Conservation (phyloP, 1,140 invertebrate genomes). For the Euglossa dilemma region DNA sequence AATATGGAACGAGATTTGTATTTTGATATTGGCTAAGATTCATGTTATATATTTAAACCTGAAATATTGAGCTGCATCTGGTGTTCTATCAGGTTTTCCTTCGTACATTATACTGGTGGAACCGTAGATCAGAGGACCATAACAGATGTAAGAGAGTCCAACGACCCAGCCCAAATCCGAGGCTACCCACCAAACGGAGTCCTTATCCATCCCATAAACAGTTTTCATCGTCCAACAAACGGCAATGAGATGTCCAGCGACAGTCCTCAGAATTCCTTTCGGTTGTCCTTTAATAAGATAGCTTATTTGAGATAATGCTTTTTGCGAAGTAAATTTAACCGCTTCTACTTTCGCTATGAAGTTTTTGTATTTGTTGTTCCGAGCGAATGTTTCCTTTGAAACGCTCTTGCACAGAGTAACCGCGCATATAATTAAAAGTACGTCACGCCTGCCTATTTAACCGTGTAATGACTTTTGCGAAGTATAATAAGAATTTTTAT, state of each 20-base stretch:
- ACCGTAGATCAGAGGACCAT: slow-evolving; percentile 92
- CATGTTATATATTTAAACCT: slow-evolving; percentile 81
- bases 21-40: not conserved
- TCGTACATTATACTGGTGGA: slow-evolving; percentile 95
- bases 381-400: not conserved
- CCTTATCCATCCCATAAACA: slow-evolving; percentile 91
- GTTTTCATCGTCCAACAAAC: slow-evolving; percentile 92
- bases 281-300: slow-evolving; percentile 85
- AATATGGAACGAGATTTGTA: too few relatives aligned
- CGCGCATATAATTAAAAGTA: not conserved
- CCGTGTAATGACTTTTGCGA: not conserved
- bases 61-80: slow-evolving; percentile 95
- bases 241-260: slow-evolving; percentile 93
- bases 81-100: slow-evolving; percentile 96
- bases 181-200: slow-evolving; percentile 95
- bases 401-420: not conserved
- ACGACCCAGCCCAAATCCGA: slow-evolving; percentile 97
- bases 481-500: not conserved
- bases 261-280: slow-evolving; percentile 92
- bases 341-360: not conserved
- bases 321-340: too few relatives aligned
- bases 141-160: slow-evolving; percentile 96
- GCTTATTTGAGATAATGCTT: too few relatives aligned
- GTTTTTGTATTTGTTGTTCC: not conserved
- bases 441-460: too few relatives aligned